Conservation (phyloP, 2,888 invertebrate species). For the Himalopsyche anomala region DNA sequence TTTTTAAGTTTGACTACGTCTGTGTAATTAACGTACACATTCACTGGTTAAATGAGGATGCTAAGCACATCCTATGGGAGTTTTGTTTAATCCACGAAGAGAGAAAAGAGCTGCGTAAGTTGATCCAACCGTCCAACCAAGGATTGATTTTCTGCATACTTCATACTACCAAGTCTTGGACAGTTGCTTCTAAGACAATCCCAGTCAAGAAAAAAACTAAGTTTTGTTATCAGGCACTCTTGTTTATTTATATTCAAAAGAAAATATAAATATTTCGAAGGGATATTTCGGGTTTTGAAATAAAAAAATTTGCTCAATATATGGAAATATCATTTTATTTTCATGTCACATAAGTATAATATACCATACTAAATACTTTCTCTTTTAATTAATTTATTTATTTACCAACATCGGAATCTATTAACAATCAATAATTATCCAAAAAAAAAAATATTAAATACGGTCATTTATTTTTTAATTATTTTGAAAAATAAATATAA, state of each 20-base stretch:
- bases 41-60: no score
- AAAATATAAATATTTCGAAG: background rate
- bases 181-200: no score
- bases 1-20: no score
- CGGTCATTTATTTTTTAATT: background rate
- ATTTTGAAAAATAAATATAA: background rate
- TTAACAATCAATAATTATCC: background rate
- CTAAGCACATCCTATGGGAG: no score
- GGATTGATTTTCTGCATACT: no score
- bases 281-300: background rate
- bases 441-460: constrained; percentile 1
- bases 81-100: no score
- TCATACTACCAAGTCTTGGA: no score
- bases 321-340: constrained; percentile 61
- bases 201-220: no score
- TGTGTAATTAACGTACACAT: no score
- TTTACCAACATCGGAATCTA: constrained; percentile 39
- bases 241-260: background rate
- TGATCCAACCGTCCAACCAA: no score
- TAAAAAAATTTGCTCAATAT: constrained; percentile 54
- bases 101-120: no score
- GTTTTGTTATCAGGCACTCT: no score
- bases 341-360: constrained; percentile 51
- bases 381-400: constrained; percentile 38
- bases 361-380: constrained; percentile 51